A percentile compares a stretch with the other conserved stretches of the same genome.
These are phyloP conservation scores for Dermatemys mawii DNA, from an alignment of 2,113 vertebrate species.

Conservation along the genomic window DNA sequence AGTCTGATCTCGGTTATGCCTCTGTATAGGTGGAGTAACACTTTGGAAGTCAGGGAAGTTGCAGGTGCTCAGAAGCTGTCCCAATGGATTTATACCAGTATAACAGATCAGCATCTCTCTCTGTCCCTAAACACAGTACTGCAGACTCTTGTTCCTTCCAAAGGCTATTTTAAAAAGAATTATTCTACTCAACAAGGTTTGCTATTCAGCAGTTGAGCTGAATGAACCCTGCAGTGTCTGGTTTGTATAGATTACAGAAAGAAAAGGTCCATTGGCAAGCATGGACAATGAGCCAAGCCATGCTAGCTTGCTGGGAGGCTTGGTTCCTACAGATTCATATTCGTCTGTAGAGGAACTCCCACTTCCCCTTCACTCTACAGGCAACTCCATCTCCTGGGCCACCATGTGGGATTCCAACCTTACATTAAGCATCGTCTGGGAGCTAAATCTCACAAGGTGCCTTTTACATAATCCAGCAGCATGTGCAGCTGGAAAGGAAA, in stretches of 20 bases:
- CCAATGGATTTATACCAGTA: background rate
- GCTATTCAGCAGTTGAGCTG: background rate
- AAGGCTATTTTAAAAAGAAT: background rate
- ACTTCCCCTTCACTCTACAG: background rate
- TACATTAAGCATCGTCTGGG: background rate
- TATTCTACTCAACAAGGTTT: background rate
- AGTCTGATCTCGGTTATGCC: rapidly evolving
- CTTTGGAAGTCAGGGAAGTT: background rate
- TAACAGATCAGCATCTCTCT: background rate
- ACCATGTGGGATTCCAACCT: background rate
- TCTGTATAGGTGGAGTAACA: too few species aligned
- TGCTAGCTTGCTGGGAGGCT: background rate
- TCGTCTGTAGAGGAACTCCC: background rate
- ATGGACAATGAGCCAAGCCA: background rate
- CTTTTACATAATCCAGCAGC: background rate
- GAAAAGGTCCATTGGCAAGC: background rate
- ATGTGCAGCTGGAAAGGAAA: background rate
- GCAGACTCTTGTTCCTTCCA: background rate
- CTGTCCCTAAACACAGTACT: background rate
- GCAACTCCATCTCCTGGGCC: background rate
- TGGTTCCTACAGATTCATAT: background rate
- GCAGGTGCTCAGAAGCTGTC: background rate
- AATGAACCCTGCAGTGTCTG: background rate
- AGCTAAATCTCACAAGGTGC: background rate
- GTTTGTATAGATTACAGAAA: background rate